Evolutionary conservation across 2,797 vertebrate species (phyloP), one percentile per base, ranked within the genome.

Genomic region (Xenops minutus): DNA sequence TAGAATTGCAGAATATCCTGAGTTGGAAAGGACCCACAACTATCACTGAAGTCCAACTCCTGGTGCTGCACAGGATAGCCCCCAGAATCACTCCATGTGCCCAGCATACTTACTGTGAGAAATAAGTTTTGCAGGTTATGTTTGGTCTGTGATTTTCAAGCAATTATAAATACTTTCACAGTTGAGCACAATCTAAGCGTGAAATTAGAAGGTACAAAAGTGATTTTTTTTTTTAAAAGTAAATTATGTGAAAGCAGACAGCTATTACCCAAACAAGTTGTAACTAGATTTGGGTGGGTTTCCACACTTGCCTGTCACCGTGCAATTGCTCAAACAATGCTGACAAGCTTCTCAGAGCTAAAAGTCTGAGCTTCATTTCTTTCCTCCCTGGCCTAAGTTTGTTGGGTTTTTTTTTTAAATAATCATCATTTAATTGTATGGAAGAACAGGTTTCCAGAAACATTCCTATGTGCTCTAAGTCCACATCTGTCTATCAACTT

Each of bases 251-350:
- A 74, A 91, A 91, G 71, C 9, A 73, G 58, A 41, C 61, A 81
- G 68, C 73, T 77, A 93, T 77, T 80, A 91, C 8, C 7, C 48
- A 69, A 86, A 78, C 90, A 92, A 94, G 89, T 67, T 76, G 34
- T 51, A 91, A 94, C 76, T 73, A 66, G 89, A 84, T 67, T 85
- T 54, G 52, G 41, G 44, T 88, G 73, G 37, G 71, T 91, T 95
- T 86, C 55, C 34, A 81, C 55, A 46, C 36, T 63, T 75, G 55
- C 30, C 29, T 91, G 55, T 89, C 66, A 86, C 63, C 66, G 7
- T 67, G 56, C 79, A 87, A 87, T 51, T 77, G 52, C 63, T 52
- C 54, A 74, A 37, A 56, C 43, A 62, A 75, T 26, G 66, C 32
- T 88, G 89, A 88, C n/a, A 83, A 80, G 39, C 19, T 86, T 49